Evolutionary conservation across 2,888 invertebrate genomes (phyloP).

Genomic region (Cerastis leucographa): DNA sequence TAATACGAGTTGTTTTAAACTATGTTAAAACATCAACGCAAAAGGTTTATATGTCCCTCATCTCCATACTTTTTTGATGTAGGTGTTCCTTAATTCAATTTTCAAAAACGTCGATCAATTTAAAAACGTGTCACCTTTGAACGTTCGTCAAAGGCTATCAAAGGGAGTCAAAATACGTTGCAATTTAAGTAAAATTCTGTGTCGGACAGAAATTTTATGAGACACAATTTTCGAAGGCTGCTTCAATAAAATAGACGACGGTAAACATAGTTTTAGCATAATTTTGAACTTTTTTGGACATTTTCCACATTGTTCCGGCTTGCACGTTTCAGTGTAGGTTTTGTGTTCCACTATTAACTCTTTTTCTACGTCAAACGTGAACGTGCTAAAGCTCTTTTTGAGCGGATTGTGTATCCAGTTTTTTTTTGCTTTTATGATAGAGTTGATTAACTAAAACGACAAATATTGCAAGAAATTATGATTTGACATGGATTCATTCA

Average conservation of each 20-base stretch:
- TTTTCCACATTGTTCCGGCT: slow-evolving; percentile 15
- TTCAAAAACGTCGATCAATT: slow-evolving; percentile 10
- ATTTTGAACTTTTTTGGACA: slow-evolving; percentile 10
- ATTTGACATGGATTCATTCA: not conserved
- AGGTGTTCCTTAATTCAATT: not conserved
- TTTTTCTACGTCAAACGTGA: not conserved
- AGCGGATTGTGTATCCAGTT: not conserved
- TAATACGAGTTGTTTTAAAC: no score
- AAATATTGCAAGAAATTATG: not conserved
- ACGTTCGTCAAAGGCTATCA: not conserved
- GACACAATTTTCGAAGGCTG: slow-evolving; percentile 34
- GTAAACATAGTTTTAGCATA: slow-evolving; percentile 21
- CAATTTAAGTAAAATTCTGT: slow-evolving; percentile 12
- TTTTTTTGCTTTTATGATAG: not conserved
- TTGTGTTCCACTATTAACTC: not conserved
- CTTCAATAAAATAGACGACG: slow-evolving; percentile 23
- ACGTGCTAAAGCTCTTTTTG: not conserved
- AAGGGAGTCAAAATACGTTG: slow-evolving; percentile 22
- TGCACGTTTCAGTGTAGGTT: slow-evolving; percentile 5
- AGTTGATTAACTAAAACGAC: no score
- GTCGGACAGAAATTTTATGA: slow-evolving; percentile 3
- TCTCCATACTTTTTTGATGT: not conserved
- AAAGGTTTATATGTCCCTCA: not conserved
- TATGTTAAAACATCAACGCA: not conserved
- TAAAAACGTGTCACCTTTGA: not conserved